A percentile compares a stretch with the other conserved stretches of the same genome.
Conservation (phyloP, 2,888 invertebrate genomes). For the Hipparchia sbordonii region DNA sequence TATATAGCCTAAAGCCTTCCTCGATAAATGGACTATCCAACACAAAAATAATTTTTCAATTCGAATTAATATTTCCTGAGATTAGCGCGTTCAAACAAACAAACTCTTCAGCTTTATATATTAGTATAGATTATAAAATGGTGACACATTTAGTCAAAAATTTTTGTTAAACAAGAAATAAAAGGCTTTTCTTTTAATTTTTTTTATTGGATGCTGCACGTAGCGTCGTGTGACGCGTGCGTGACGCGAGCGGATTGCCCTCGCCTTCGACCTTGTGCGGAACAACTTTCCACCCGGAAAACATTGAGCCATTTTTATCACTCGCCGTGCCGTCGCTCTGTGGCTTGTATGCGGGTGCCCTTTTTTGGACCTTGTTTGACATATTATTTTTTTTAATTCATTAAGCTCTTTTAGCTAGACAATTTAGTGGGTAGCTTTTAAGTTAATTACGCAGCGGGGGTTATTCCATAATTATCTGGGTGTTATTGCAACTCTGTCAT, state of each 20-base stretch:
- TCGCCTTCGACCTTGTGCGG: conserved; percentile 64
- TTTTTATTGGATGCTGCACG: conserved; percentile 22
- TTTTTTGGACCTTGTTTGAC: conserved; percentile 48
- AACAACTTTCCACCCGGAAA: conserved; percentile 78
- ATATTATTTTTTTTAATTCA: conserved; percentile 28
- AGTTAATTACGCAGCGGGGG: not conserved
- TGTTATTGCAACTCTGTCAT: too few relatives aligned
- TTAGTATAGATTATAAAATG: too few relatives aligned
- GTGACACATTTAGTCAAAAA: too few relatives aligned
- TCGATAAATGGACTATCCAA: too few relatives aligned
- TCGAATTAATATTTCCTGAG: too few relatives aligned
- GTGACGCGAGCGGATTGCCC: conserved; percentile 54
- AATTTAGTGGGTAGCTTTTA: conserved; percentile 21
- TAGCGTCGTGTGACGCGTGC: conserved; percentile 49
- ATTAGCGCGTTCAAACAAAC: too few relatives aligned
- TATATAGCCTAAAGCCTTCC: too few relatives aligned
- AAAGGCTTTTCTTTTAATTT: too few relatives aligned
- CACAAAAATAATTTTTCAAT: too few relatives aligned
- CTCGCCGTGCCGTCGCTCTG: conserved; percentile 30
- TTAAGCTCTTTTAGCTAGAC: not conserved
- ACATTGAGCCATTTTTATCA: conserved; percentile 52
- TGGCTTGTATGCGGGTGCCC: conserved; percentile 55
- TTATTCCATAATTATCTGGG: not conserved
- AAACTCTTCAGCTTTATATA: too few relatives aligned
- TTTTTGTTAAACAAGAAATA: too few relatives aligned